phyloP scores from a whole-genome alignment of 2,888 invertebrate genomes.

The Amaurobius ferox region DNA sequence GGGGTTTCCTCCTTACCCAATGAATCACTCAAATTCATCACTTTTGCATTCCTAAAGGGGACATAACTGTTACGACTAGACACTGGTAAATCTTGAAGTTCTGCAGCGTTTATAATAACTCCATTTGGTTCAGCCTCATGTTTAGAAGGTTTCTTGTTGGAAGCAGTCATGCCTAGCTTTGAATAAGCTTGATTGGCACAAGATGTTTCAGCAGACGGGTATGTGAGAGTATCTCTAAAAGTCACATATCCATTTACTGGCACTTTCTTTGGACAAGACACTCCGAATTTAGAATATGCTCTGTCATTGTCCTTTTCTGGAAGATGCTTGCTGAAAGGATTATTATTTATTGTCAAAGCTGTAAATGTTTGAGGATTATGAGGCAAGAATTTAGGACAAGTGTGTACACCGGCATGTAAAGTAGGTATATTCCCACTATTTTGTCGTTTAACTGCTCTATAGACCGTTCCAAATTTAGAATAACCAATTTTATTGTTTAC shows the following conservation, averaged over 20 bases:
- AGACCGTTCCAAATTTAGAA: constrained; percentile 29
- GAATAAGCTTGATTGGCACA: background rate
- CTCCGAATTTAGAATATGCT: constrained; percentile 24
- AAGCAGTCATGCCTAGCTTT: background rate
- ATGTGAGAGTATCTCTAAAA: background rate
- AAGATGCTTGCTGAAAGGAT: background rate
- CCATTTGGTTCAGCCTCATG: background rate
- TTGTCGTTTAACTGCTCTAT: background rate
- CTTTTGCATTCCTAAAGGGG: background rate
- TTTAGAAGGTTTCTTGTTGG: background rate
- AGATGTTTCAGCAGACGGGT: background rate
- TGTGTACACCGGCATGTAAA: background rate
- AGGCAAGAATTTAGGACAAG: background rate
- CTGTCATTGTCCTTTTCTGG: background rate
- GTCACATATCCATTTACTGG: constrained; percentile 18
- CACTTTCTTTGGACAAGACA: background rate
- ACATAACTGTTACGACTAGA: background rate
- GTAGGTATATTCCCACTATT: background rate
- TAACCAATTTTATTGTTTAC: constrained; percentile 13
- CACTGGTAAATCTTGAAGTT: background rate
- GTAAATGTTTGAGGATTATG: background rate
- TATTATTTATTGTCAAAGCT: background rate
- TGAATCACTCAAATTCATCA: background rate
- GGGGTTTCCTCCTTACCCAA: background rate
- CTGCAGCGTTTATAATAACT: background rate